phyloP scores from a whole-genome alignment of 2,888 invertebrate genomes.

The Habrosyne pyritoides region DNA sequence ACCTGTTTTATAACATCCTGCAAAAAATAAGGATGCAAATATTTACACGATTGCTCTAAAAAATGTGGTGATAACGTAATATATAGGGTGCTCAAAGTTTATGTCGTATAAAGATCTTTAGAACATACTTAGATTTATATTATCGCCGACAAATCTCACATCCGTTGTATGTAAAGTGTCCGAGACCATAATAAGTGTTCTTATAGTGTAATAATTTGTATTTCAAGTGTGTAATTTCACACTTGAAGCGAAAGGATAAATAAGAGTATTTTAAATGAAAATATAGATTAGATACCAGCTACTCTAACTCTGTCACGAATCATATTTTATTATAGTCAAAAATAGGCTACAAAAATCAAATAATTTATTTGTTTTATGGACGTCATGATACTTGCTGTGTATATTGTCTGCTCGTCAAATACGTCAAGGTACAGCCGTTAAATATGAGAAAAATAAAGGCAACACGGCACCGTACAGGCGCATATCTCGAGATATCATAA shows the following conservation, averaged over 20 bases:
- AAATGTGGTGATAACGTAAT: conserved; percentile 1
- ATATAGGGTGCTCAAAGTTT: conserved; percentile 5
- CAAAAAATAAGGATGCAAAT: background rate
- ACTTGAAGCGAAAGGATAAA: background rate
- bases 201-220: background rate
- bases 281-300: no score
- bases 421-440: conserved; percentile 3
- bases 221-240: background rate
- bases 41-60: background rate
- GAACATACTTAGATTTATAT: background rate
- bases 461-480: conserved; percentile 29
- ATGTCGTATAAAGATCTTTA: background rate
- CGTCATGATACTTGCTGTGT: background rate
- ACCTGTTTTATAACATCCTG: background rate
- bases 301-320: no score
- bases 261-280: no score
- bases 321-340: no score
- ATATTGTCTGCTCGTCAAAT: background rate
- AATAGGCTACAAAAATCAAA: no score
- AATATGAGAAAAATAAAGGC: conserved; percentile 7
- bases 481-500: conserved; percentile 68
- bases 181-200: background rate
- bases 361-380: no score
- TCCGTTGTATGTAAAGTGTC: background rate
- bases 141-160: background rate